Conservation (phyloP, 2,888 invertebrate species). For the Nomada fabriciana region DNA sequence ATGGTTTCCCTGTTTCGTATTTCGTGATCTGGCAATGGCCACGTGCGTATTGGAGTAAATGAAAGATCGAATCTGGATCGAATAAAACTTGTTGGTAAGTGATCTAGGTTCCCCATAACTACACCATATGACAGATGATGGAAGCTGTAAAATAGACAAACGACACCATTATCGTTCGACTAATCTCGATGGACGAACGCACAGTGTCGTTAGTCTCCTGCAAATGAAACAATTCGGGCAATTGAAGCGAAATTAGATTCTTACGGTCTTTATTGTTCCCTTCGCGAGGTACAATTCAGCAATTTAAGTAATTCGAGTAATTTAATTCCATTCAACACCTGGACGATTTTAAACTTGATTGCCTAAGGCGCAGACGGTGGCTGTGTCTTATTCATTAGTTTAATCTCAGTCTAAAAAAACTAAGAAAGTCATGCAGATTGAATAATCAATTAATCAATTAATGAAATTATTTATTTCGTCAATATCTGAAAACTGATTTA, state of each 20-base stretch:
- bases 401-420: no score
- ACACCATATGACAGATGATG: not conserved
- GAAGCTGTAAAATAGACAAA: not conserved
- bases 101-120: not conserved
- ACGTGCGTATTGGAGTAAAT: not conserved
- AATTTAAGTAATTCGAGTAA: conserved; percentile 1
- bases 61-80: conserved; percentile 10
- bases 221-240: conserved; percentile 1
- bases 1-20: not conserved
- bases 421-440: no score
- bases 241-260: conserved; percentile 7
- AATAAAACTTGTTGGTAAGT: conserved; percentile 1
- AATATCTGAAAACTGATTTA: no score
- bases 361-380: no score
- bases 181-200: not conserved
- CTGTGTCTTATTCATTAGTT: no score
- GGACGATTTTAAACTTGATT: conserved; percentile 2
- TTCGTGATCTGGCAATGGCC: not conserved
- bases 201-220: not conserved
- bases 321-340: not conserved
- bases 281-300: conserved; percentile 1
- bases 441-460: no score
- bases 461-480: no score
- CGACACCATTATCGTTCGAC: not conserved
- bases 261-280: not conserved